phyloP scores from a whole-genome alignment of 92 coral and sea anemone species.

The Heteractis magnifica region DNA sequence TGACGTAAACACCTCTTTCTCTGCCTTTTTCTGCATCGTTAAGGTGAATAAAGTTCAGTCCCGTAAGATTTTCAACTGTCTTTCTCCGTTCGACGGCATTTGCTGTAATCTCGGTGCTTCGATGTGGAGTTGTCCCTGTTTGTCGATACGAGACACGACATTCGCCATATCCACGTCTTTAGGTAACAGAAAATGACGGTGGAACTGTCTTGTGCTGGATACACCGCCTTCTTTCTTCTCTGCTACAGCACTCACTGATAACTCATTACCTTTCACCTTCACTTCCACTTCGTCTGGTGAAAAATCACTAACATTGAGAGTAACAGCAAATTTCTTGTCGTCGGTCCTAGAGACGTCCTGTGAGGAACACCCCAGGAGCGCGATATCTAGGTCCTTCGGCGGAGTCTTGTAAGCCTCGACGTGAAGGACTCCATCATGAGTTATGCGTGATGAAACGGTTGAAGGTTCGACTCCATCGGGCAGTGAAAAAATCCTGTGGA shows the following conservation, averaged over 20 bases:
- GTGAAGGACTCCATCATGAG: conserved; percentile 85
- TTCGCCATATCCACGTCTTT: conserved; percentile 82
- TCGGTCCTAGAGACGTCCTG: conserved; percentile 86
- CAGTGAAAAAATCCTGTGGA: conserved; percentile 80
- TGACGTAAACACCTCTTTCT: not conserved
- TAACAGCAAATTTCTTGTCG: conserved; percentile 78
- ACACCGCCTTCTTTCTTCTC: conserved; percentile 82
- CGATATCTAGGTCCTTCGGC: conserved; percentile 43
- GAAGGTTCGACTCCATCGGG: conserved; percentile 84
- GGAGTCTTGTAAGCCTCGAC: conserved; percentile 70
- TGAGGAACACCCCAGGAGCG: conserved; percentile 54
- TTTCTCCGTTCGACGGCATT: conserved; percentile 51
- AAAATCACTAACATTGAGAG: conserved; percentile 78
- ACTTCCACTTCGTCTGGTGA: conserved; percentile 83
- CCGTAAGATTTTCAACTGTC: conserved; percentile 50
- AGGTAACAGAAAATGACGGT: conserved; percentile 87
- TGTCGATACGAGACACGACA: conserved; percentile 70
- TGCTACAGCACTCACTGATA: conserved; percentile 76
- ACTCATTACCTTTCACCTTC: conserved; percentile 76
- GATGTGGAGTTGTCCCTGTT: conserved; percentile 79
- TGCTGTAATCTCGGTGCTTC: conserved; percentile 67
- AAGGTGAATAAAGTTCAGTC: not conserved
- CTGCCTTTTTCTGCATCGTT: too few relatives aligned
- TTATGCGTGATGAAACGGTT: conserved; percentile 75
- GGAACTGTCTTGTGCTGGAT: conserved; percentile 75